phyloP scores from a whole-genome alignment of 92 coral and sea anemone species.

The Micromussa lordhowensis region DNA sequence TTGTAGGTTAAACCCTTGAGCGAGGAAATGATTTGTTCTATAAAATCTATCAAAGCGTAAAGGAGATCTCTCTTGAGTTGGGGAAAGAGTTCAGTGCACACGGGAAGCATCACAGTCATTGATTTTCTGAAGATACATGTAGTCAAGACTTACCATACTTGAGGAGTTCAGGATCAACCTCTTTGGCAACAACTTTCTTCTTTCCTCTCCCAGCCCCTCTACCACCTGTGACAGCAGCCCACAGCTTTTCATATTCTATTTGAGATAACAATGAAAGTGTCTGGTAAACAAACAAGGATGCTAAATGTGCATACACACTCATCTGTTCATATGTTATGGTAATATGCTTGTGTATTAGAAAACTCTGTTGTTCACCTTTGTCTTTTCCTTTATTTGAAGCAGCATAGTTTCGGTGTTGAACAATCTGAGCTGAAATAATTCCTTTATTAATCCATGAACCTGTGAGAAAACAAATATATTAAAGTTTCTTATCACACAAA shows the following conservation, averaged over 20 bases:
- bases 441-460: constrained; percentile 31
- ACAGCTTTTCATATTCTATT: constrained; percentile 90
- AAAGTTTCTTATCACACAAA: too few species aligned
- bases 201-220: constrained; percentile 98
- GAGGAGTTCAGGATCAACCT: constrained; percentile 82
- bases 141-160: constrained; percentile 72
- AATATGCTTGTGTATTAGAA: too few species aligned
- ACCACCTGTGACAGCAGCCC: constrained; percentile 98
- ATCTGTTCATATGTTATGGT: too few species aligned
- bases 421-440: constrained; percentile 44
- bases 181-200: constrained; percentile 77
- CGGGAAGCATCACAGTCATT: too few species aligned
- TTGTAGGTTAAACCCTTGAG: too few species aligned
- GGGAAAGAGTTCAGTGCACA: too few species aligned
- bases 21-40: too few species aligned
- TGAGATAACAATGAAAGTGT: neutral
- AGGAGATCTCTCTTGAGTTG: too few species aligned
- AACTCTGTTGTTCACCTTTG: neutral
- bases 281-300: neutral
- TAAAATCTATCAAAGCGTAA: too few species aligned
- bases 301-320: neutral
- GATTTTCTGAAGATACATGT: too few species aligned
- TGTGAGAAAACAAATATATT: neutral
- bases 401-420: constrained; percentile 44
- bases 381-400: constrained; percentile 25